Percentiles rank a stretch among this genome's conserved stretches.
Conservation (phyloP, 1,140 invertebrate species). For the Eulimnadia texana region DNA sequence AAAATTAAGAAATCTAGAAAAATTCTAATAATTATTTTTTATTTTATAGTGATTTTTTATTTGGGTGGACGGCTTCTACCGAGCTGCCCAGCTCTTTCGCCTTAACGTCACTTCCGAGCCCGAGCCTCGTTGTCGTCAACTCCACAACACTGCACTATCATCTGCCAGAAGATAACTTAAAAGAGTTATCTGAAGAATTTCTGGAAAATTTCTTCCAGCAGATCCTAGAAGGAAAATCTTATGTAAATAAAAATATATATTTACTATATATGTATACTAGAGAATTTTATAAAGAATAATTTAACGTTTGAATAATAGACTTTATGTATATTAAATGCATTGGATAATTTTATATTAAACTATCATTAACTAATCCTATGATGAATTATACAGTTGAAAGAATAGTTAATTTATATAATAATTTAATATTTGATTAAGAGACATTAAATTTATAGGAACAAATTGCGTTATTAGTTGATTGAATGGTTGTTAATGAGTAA, state of each 20-base stretch:
- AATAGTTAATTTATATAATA: too few relatives aligned
- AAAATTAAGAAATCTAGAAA: neutral
- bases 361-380: too few relatives aligned
- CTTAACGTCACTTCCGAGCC: conserved; percentile 63
- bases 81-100: conserved; percentile 81
- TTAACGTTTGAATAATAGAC: too few relatives aligned
- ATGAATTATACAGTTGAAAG: too few relatives aligned
- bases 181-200: conserved; percentile 55
- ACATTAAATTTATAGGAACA: too few relatives aligned
- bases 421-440: too few relatives aligned
- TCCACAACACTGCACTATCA: conserved; percentile 79
- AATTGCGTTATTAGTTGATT: too few relatives aligned
- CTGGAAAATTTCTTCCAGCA: too few relatives aligned
- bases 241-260: neutral
- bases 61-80: conserved; percentile 73
- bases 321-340: too few relatives aligned
- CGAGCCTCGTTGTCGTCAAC: conserved; percentile 77
- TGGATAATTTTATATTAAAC: too few relatives aligned
- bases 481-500: conserved; percentile 31
- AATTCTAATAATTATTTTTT: neutral
- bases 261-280: conserved; percentile 6
- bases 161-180: conserved; percentile 46
- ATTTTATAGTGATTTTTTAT: conserved; percentile 54
- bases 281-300: neutral
- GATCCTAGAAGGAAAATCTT: neutral